Evolutionary conservation across 2,888 invertebrate species (phyloP).

Genomic region (Thymelicus sylvestris): DNA sequence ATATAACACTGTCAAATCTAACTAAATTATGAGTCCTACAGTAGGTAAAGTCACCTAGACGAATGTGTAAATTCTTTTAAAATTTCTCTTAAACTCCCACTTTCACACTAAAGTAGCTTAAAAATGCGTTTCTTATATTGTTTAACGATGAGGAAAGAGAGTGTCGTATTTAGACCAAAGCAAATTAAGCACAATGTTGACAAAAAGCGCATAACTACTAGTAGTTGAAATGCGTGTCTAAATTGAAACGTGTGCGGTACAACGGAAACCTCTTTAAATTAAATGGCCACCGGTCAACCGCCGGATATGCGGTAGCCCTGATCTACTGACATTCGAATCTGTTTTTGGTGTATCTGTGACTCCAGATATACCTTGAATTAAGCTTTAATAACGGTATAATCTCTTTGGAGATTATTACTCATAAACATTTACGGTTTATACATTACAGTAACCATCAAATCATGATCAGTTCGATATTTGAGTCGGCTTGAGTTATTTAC

Average conservation of each 20-base stretch:
- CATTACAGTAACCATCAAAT: neutral
- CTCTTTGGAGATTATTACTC: conserved; percentile 13
- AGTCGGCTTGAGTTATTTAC: conserved; percentile 22
- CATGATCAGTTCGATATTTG: conserved; percentile 3
- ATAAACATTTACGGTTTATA: neutral
- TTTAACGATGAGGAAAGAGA: conserved; percentile 50
- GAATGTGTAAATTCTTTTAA: neutral
- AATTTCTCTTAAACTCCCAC: conserved; percentile 1
- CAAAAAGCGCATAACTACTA: conserved; percentile 62
- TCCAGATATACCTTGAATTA: conserved; percentile 5
- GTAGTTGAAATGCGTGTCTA: conserved; percentile 55
- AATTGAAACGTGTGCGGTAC: conserved; percentile 74
- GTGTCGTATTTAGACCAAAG: conserved; percentile 56
- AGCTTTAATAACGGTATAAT: neutral
- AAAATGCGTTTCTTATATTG: conserved; percentile 16
- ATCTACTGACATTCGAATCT: conserved; percentile 12
- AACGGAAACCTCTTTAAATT: conserved; percentile 70
- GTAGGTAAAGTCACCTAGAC: neutral
- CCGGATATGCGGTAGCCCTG: conserved; percentile 64
- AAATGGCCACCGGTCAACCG: conserved; percentile 67
- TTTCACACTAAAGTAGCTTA: conserved; percentile 22
- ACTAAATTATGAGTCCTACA: too few relatives aligned
- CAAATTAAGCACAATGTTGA: conserved; percentile 74
- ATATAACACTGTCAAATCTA: too few relatives aligned
- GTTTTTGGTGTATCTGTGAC: neutral